A percentile compares a stretch with the other conserved stretches of the same genome.
These are phyloP conservation scores for Daboia siamensis DNA, from an alignment of 2,113 vertebrate species.

Conservation along the genomic window DNA sequence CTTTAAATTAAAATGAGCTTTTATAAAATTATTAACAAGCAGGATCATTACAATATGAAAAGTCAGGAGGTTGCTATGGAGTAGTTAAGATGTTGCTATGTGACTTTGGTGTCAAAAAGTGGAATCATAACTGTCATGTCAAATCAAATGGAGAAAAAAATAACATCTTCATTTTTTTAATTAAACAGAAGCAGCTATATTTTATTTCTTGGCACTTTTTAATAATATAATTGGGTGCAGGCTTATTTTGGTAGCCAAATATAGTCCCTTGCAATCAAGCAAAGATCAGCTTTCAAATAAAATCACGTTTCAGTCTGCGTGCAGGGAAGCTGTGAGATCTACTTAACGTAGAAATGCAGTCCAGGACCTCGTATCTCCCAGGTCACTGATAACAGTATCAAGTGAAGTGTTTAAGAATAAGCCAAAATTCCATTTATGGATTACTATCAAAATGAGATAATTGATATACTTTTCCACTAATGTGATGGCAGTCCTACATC, in stretches of 20 bases:
- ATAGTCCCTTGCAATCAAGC: constrained; percentile 38
- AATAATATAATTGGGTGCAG: constrained; percentile 37
- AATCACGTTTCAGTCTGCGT: background rate
- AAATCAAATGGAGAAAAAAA: constrained; percentile 43
- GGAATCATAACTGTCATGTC: constrained; percentile 58
- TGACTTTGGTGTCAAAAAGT: constrained; percentile 50
- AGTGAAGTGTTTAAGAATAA: background rate
- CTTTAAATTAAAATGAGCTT: constrained; percentile 60
- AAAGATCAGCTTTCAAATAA: background rate
- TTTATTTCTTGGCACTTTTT: constrained; percentile 29
- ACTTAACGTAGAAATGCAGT: background rate
- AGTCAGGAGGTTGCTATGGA: constrained; percentile 45
- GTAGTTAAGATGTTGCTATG: constrained; percentile 41
- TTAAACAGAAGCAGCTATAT: constrained; percentile 42
- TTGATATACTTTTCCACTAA: background rate
- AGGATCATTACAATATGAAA: constrained; percentile 31
- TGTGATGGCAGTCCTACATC: background rate
- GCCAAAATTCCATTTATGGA: background rate
- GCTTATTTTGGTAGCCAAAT: constrained; percentile 52
- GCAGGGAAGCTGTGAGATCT: background rate
- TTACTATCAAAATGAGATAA: background rate
- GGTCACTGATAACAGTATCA: background rate
- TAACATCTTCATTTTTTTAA: constrained; percentile 50
- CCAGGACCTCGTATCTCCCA: background rate
- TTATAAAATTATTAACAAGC: constrained; percentile 51